Evolutionary conservation across 2,113 vertebrate genomes (phyloP), one percentile per base, ranked within the genome.

Genomic region (Octodon degus): DNA sequence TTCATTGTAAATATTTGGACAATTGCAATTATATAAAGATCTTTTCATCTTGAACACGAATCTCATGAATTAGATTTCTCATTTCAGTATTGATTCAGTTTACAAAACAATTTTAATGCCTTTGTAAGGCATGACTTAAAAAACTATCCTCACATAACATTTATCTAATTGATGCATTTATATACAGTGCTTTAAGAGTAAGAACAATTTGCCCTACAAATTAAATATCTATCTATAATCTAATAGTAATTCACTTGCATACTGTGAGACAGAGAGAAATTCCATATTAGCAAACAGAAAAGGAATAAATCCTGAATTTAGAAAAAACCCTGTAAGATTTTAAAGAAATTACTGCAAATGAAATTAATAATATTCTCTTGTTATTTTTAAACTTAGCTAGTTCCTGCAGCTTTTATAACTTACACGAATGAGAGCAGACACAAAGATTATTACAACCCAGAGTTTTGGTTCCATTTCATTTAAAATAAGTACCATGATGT

Each of bases 381-480:
- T 74, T 86, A 87, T 79, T 93, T 84, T 85, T 50, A 79, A 94
- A 93, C 16, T 9, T 60, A 37, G 0, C 12, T 65, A 72, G 14
- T 60, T 86, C 9, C 25, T 63, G 5, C 90, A 72, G 50, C 0
- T 89, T 93, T 91, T 32, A 47, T 80, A 92, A 65, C 0, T 68
- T 89, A 58, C 32, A 89, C 10, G 83, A 95, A 92, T 53, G 34
- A 76, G 80, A 96, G 82, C 72, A 16, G 17, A 53, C 11, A 83
- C 65, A 80, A 81, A 90, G 9, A 34, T 70, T 81, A 7, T 11
- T 90, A 80, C 4, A 58, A 86, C 37, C 1, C 6, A 80, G 10
- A 27, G 6, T 91, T 86, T 85, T 17, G 24, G 10, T 37, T 81
- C 50, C 77, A 92, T 88, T 93, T 65, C 13, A 58, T 92, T 47